Percentiles rank a stretch among this genome's conserved stretches.
Evolutionary conservation across 2,888 invertebrate species (phyloP).

Genomic region (Lasius platythorax): DNA sequence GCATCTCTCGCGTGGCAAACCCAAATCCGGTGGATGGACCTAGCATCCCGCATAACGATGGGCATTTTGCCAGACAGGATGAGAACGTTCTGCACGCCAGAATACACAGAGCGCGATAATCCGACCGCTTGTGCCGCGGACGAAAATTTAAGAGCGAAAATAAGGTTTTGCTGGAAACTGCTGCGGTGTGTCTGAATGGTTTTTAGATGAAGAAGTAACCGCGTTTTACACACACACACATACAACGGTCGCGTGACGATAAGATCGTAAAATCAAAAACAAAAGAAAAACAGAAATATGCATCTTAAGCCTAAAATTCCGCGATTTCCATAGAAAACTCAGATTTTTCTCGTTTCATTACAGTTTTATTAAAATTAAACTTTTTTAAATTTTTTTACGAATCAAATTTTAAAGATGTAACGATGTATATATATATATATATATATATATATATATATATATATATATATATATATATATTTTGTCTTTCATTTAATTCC

Average conservation of each 20-base stretch:
- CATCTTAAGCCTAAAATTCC: background rate
- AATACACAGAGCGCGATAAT: slow-evolving; percentile 52
- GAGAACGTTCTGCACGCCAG: slow-evolving; percentile 53
- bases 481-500: background rate
- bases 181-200: slow-evolving; percentile 11
- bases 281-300: background rate
- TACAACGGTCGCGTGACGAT: background rate
- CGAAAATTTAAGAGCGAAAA: slow-evolving; percentile 41
- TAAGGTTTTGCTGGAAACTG: slow-evolving; percentile 15
- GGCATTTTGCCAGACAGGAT: slow-evolving; percentile 66
- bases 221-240: background rate
- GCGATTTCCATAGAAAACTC: background rate
- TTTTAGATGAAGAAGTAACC: slow-evolving; percentile 19
- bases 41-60: slow-evolving; percentile 40
- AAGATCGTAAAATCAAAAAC: background rate
- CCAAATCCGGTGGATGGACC: slow-evolving; percentile 41
- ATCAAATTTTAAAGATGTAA: background rate
- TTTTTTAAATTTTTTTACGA: background rate
- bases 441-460: background rate
- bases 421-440: background rate
- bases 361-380: background rate
- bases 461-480: too few species aligned
- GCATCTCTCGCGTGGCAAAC: slow-evolving; percentile 27
- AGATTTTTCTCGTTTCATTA: background rate
- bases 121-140: slow-evolving; percentile 16